These are phyloP conservation scores for Dicrostonyx torquatus DNA, from an alignment of 2,797 vertebrate genomes.

Conservation along the genomic window DNA sequence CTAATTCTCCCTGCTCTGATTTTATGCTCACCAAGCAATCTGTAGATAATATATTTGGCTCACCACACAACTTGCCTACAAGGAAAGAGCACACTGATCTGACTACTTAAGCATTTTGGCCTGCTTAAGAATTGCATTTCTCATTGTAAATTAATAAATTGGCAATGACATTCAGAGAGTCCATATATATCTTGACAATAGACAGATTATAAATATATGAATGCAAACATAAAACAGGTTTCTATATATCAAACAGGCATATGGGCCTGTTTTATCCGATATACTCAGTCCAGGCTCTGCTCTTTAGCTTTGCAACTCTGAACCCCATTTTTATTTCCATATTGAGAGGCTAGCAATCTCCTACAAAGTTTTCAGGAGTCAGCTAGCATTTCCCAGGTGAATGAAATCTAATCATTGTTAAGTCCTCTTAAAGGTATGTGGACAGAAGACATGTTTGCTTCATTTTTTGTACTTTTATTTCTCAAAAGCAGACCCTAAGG, in stretches of 20 bases:
- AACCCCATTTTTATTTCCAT: constrained; percentile 16
- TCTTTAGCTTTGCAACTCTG: constrained; percentile 23
- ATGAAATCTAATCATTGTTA: not conserved
- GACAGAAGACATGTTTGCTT: constrained; percentile 32
- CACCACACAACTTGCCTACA: constrained; percentile 55
- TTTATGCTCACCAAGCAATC: constrained; percentile 76
- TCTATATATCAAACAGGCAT: constrained; percentile 43
- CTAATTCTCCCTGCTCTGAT: constrained; percentile 64
- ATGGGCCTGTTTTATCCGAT: constrained; percentile 48
- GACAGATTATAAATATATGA: constrained; percentile 49
- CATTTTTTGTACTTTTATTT: constrained; percentile 29
- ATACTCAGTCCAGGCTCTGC: not conserved
- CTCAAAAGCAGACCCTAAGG: constrained; percentile 21
- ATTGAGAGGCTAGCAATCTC: not conserved
- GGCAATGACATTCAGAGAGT: not conserved
- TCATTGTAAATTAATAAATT: constrained; percentile 72
- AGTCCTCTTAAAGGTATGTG: not conserved
- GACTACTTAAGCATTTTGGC: constrained; percentile 70
- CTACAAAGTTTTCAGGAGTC: constrained; percentile 13
- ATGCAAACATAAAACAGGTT: constrained; percentile 14
- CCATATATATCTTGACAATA: not conserved
- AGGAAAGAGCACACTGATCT: constrained; percentile 59
- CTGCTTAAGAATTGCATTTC: constrained; percentile 60
- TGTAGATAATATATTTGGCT: constrained; percentile 75
- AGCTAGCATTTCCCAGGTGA: constrained; percentile 13